These are phyloP conservation scores for Notarius quadriscutis DNA, from an alignment of 2,113 vertebrate species.

Conservation along the genomic window DNA sequence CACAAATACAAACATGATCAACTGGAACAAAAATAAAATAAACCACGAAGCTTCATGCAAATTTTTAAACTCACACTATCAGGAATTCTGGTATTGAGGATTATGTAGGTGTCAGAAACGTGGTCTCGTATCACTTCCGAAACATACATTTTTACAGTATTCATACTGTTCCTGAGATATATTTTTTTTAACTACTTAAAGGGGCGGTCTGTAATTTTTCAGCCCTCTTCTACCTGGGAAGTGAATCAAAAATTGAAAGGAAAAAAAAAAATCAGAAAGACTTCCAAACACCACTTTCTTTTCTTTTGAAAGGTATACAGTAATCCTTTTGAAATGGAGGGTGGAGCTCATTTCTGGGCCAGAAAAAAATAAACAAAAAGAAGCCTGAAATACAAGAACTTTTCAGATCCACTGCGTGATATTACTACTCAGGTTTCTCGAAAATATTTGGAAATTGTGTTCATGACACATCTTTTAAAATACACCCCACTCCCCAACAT, in stretches of 20 bases:
- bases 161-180: not conserved
- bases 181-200: not conserved
- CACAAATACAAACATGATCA: not conserved
- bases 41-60: not conserved
- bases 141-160: not conserved
- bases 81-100: not conserved
- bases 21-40: not conserved
- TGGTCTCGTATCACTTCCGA: not conserved
- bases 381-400: not conserved
- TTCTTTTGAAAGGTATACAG: not conserved
- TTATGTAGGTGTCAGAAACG: not conserved
- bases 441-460: not conserved
- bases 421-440: not conserved
- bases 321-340: not conserved
- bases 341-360: not conserved
- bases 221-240: not conserved
- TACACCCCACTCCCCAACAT: too few species aligned
- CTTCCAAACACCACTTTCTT: not conserved
- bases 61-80: not conserved
- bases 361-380: not conserved
- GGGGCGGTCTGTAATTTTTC: not conserved
- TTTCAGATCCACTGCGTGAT: not conserved
- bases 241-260: not conserved
- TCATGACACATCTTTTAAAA: not conserved
- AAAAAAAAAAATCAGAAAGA: not conserved